Evolutionary conservation across 2,113 vertebrate genomes (phyloP).

Genomic region (Mionectes macconnelli): DNA sequence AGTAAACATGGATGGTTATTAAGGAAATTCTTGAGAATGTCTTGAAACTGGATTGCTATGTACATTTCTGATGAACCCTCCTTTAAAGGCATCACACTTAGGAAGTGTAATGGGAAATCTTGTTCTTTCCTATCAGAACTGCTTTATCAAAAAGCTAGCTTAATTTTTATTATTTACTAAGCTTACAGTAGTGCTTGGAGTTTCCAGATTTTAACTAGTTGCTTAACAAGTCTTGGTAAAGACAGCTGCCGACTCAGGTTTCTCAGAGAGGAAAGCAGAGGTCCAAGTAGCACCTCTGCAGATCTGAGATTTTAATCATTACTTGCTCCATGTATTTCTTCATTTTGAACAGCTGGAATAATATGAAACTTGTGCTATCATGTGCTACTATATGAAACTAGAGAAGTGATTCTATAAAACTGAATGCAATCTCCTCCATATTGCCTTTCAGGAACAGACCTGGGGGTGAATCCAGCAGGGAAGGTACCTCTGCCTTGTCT

Average conservation of each 20-base stretch:
- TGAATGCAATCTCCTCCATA: neutral
- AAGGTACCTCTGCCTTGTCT: neutral
- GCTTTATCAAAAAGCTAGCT: neutral
- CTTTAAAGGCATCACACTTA: neutral
- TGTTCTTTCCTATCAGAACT: neutral
- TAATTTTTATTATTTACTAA: neutral
- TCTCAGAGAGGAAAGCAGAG: neutral
- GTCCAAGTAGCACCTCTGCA: neutral
- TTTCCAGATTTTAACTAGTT: neutral
- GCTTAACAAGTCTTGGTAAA: neutral
- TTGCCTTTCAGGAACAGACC: neutral
- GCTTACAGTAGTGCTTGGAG: neutral
- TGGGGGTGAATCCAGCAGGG: neutral
- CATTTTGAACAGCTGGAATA: neutral
- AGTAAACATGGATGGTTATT: conserved; percentile 66
- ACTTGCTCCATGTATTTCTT: neutral
- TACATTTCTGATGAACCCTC: neutral
- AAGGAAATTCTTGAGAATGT: conserved; percentile 48
- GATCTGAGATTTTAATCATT: neutral
- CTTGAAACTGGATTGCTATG: conserved; percentile 49
- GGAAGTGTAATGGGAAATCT: neutral
- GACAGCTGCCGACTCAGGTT: neutral
- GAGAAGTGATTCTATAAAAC: neutral
- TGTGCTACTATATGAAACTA: no score
- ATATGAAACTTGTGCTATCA: neutral